Percentiles rank a stretch among this genome's conserved stretches.
phyloP scores from a whole-genome alignment of 2,888 invertebrate species.

The Lasioglossum morio region DNA sequence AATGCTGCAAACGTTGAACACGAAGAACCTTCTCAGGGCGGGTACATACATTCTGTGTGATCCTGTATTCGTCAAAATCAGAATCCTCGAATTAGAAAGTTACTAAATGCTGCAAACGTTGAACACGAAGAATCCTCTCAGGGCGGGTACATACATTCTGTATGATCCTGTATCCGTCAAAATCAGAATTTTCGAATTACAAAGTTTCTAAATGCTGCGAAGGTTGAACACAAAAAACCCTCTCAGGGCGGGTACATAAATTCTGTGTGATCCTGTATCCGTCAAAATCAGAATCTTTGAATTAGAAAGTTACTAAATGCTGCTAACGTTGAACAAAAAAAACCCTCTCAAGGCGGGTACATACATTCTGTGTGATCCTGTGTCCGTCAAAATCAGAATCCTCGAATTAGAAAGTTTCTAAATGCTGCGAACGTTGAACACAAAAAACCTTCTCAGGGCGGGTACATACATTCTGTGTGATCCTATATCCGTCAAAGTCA shows the following conservation, averaged over 20 bases:
- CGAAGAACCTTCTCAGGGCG: not conserved
- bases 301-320: not conserved
- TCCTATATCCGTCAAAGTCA: not conserved
- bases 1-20: not conserved
- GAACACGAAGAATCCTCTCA: not conserved
- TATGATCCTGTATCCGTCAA: too few relatives aligned
- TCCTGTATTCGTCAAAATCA: not conserved
- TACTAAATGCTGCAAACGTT: too few relatives aligned
- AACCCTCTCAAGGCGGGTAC: not conserved
- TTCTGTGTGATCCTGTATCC: too few relatives aligned
- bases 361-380: too few relatives aligned
- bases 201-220: not conserved
- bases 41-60: not conserved
- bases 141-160: not conserved
- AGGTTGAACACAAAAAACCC: not conserved
- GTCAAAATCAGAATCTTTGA: not conserved
- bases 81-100: not conserved
- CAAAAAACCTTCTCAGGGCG: not conserved
- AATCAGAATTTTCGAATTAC: not conserved
- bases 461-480: not conserved
- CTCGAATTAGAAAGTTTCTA: not conserved
- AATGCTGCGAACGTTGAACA: too few relatives aligned
- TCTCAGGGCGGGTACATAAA: not conserved
- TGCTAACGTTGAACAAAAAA: too few relatives aligned
- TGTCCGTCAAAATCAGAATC: not conserved